Evolutionary conservation across 2,888 invertebrate genomes (phyloP).

Genomic region (Stratiomys singularior): DNA sequence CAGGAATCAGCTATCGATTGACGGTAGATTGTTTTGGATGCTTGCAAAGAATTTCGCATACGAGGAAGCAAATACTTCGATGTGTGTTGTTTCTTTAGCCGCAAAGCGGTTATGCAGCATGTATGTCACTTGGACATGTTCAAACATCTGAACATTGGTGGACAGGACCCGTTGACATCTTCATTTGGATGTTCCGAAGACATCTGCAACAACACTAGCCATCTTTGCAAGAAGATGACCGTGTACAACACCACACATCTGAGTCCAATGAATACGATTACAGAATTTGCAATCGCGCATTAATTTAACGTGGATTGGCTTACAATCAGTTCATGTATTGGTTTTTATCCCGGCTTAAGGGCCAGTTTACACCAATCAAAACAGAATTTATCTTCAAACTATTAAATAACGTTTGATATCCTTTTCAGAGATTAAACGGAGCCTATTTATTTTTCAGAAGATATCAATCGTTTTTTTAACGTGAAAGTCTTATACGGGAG

Average conservation of each 20-base stretch:
- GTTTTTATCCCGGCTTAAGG: neutral
- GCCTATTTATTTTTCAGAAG: too few species aligned
- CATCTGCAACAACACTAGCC: neutral
- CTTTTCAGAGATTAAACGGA: too few species aligned
- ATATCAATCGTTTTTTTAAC: too few species aligned
- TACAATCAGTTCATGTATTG: neutral
- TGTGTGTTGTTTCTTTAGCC: neutral
- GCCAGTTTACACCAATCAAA: neutral
- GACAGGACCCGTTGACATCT: constrained; percentile 35
- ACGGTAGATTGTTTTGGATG: constrained; percentile 24
- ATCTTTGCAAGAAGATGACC: neutral
- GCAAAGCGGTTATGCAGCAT: neutral
- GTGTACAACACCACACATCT: neutral
- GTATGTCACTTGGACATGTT: constrained; percentile 30
- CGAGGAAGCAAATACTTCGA: neutral
- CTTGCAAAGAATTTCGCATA: neutral
- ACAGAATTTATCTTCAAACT: too few species aligned
- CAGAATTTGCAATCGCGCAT: constrained; percentile 24
- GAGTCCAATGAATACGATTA: constrained; percentile 34
- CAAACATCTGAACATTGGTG: constrained; percentile 20
- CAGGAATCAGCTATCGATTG: neutral
- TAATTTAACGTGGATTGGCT: neutral
- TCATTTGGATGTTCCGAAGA: constrained; percentile 5
- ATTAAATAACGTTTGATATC: too few species aligned
- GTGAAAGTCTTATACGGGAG: too few species aligned